Percentiles rank a stretch among this genome's conserved stretches.
These are phyloP conservation scores for Opisthocomus hoazin DNA, from an alignment of 2,113 vertebrate species.

Conservation along the genomic window DNA sequence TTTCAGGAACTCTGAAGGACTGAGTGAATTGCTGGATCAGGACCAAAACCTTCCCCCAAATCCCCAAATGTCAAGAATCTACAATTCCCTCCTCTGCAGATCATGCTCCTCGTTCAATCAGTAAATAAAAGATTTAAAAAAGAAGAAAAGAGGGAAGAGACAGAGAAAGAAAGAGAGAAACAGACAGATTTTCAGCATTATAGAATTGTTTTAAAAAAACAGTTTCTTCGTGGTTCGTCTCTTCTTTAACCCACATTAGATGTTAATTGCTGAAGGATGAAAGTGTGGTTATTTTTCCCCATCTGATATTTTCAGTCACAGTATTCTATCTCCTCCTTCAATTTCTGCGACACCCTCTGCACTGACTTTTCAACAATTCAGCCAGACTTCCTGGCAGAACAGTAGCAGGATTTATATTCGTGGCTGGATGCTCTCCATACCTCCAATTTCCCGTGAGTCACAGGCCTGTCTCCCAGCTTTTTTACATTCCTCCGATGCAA, in stretches of 20 bases:
- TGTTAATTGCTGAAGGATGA: neutral
- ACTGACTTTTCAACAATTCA: neutral
- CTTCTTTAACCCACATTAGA: neutral
- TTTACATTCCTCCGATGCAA: neutral
- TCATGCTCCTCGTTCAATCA: neutral
- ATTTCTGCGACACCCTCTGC: neutral
- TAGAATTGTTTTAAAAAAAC: neutral
- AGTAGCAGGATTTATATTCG: neutral
- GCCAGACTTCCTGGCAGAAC: neutral
- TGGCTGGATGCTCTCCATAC: neutral
- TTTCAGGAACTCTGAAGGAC: neutral
- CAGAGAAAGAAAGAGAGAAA: neutral
- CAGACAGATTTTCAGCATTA: neutral
- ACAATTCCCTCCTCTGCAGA: neutral
- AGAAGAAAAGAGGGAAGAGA: neutral
- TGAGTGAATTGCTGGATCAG: neutral
- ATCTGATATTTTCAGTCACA: neutral
- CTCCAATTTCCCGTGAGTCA: neutral
- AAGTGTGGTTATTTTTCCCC: neutral
- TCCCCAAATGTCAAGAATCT: neutral
- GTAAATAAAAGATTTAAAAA: neutral
- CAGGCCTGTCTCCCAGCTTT: neutral
- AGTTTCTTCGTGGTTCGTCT: neutral
- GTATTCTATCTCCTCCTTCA: neutral
- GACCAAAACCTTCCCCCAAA: neutral